Evolutionary conservation across 2,888 invertebrate species (phyloP), one percentile per base, ranked within the genome.

Genomic region (Cataglyphis livida): DNA sequence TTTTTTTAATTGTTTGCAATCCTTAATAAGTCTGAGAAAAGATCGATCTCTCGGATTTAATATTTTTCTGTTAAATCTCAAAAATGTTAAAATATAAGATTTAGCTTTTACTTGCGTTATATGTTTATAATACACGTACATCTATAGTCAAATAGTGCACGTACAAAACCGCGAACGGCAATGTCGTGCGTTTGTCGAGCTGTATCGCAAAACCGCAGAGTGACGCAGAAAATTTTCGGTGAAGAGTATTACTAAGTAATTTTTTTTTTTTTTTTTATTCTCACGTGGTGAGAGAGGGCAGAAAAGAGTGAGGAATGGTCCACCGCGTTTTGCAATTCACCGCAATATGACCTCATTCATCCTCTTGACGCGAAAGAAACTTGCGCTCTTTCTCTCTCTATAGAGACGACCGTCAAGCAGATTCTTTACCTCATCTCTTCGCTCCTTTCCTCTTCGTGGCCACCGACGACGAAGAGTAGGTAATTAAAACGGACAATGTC

Each of bases 401-500:
- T 51, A 15, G 12, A 44, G 15, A n/a, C 1, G 35, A 38, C 59
- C 82, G 65, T 61, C 70, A 57, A 32, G 57, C 18, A 35, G 57
- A 70, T 25, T 41, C 41, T 78, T 57, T 51, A 48, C 70, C 48
- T 65, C 28, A 41, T 57, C 62, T 57, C 81, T 73, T 62, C 12
- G 18, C 64, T 21, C 25, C 48, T 18, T 64, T 38, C 21, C 66
- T 41, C 71, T 66, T 64, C 82, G 81, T 51, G 88, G 83, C 89
- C 89, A 90, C 89, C 88, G 87, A 88, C 85, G 87, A 86, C 81
- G 83, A 85, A 51, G 84, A 85, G 84, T 68, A 48, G 85, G 84
- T 90, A 89, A 90, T 90, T 89, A 90, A 90, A 90, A 85, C 89
- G 84, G 88, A 90, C 90, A 88, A 88, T 89, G 89, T 87, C 86